Base-by-base conservation (phyloP, 2,888 invertebrate species). In the Acrobasis suavella region DNA sequence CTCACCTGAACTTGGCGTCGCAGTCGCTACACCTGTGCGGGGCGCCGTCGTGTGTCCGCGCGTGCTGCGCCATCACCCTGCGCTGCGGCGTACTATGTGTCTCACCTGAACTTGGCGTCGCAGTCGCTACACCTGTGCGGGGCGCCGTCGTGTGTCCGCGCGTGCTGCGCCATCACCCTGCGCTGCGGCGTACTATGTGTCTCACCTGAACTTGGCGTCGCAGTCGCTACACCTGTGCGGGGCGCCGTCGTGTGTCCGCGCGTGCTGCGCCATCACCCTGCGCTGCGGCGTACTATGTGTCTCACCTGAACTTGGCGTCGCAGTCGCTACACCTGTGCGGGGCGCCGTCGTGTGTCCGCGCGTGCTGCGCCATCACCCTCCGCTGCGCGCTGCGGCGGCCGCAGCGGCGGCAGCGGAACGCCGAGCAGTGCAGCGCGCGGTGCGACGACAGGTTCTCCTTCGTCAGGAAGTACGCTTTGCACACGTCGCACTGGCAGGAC, bases 401-500 rank as follows among this genome's bases (percentile, higher is more conserved):
- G 62, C 91, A 91, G 15, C 67, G 51, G 0, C 60, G 63, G 54
- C 91, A 91, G 39, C 67, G 69, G 67, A 80, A 91, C 0, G 83
- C 87, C 0, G 69, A 54, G 0, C 72, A 66, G 62, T 91, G 91
- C 0, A 81, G 61, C 0, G 76, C 72, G 0, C 83, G 75, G 58
- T 91, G 91, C 0, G 70, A 61, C 0, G 79, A 56, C 0, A 88
- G 63, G 14, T 85, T 86, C 62, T 91, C 91, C 8, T 77, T 81
- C 0, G 83, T 84, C 0, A 89, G 61, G 67, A 87, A 86, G 52
- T 82, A 86, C 0, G 85, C 79, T 7, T 81, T 77, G 69, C 91
- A 91, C 0, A 89, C 81, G 32, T 86, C 81, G 59, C 91, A 91
- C 32, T 84, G 83, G 14, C 81, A 72, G 39, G 79, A 77, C 22